A percentile compares a stretch with the other conserved stretches of the same genome.
Evolutionary conservation across 2,797 vertebrate genomes (phyloP).

Genomic region (Rhinatrema bivittatum): DNA sequence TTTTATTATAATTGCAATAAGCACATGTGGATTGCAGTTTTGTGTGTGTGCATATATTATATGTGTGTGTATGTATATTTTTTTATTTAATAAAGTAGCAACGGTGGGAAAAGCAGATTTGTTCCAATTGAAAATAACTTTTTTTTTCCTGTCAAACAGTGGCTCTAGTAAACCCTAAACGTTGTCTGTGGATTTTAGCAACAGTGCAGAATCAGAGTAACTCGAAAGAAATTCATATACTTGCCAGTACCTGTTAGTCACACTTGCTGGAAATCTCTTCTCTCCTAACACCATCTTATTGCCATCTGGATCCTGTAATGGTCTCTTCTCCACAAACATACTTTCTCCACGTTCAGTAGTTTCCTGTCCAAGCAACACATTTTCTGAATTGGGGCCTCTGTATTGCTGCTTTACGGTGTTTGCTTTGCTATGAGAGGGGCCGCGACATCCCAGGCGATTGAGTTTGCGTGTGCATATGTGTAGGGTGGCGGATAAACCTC

Average conservation of each 20-base stretch:
- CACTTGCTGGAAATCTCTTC: conserved; percentile 32
- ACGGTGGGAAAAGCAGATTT: conserved; percentile 34
- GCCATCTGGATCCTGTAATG: conserved; percentile 26
- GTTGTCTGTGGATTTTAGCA: conserved; percentile 39
- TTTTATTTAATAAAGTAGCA: too few species aligned
- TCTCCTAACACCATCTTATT: conserved; percentile 16
- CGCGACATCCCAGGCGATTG: too few species aligned
- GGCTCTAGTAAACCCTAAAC: conserved; percentile 33
- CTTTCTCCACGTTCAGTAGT: conserved; percentile 25
- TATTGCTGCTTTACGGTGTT: not conserved
- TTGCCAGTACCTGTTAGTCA: conserved; percentile 41
- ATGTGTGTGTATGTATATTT: too few species aligned
- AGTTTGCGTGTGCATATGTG: not conserved
- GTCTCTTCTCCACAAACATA: conserved; percentile 10
- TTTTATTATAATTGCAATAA: conserved; percentile 9
- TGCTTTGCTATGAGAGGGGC: not conserved
- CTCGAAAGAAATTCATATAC: conserved; percentile 32
- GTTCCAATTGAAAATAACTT: too few species aligned
- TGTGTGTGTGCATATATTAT: too few species aligned
- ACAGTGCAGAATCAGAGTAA: conserved; percentile 28
- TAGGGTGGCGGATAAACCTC: not conserved
- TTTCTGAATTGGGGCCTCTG: conserved; percentile 18
- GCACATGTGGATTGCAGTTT: conserved; percentile 6
- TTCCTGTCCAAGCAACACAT: conserved; percentile 12
- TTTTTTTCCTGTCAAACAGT: conserved; percentile 22